phyloP scores from a whole-genome alignment of 2,888 invertebrate species.

The Panopea generosa region DNA sequence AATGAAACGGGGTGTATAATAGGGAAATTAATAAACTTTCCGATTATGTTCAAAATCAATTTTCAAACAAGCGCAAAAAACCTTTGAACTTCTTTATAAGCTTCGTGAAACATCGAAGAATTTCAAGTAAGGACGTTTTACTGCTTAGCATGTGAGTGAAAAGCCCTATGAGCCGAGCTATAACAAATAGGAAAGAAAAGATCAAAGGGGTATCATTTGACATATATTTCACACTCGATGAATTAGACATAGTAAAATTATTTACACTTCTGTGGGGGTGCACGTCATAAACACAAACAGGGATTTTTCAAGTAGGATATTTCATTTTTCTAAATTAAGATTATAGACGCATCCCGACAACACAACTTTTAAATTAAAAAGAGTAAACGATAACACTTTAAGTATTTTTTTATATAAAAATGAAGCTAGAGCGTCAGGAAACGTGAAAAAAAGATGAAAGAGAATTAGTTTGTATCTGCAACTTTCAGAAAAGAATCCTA shows the following conservation, averaged over 20 bases:
- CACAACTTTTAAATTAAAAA: no score
- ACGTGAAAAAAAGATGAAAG: no score
- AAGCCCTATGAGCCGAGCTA: slow-evolving; percentile 15
- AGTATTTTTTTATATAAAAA: no score
- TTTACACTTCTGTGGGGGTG: slow-evolving; percentile 21
- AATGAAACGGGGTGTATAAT: slow-evolving; percentile 32
- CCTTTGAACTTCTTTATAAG: slow-evolving; percentile 43
- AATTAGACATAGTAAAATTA: slow-evolving; percentile 26
- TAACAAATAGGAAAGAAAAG: slow-evolving; percentile 39
- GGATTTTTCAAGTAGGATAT: no score
- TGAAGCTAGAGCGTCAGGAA: no score
- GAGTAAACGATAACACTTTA: no score
- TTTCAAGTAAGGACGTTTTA: slow-evolving; percentile 23
- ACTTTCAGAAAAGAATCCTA: no score
- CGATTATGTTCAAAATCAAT: slow-evolving; percentile 56
- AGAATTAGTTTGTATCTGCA: no score
- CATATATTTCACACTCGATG: slow-evolving; percentile 47
- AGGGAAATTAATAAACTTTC: slow-evolving; percentile 55
- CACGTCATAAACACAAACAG: no score
- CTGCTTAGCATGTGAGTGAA: slow-evolving; percentile 26
- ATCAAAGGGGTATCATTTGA: slow-evolving; percentile 45
- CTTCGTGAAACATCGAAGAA: slow-evolving; percentile 10
- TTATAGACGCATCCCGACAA: no score
- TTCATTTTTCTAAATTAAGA: no score
- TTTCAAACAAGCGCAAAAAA: slow-evolving; percentile 61